Base-by-base conservation (phyloP, 2,888 invertebrate species). In the Scelioninae gen. 1 region DNA sequence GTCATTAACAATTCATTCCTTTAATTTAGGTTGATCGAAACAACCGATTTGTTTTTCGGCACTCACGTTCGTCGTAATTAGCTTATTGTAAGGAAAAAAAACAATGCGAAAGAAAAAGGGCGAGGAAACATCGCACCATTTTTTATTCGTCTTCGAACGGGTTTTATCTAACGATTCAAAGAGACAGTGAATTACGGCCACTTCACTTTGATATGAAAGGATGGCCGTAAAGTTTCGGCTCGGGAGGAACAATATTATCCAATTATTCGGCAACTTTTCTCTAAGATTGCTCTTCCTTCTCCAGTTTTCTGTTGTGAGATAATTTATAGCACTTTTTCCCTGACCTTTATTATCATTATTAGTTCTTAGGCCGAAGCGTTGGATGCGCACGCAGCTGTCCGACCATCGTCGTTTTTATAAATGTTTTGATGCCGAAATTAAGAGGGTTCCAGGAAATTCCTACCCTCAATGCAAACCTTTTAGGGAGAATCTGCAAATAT, bases 201-300 rank as follows among this genome's bases (percentile, higher is more conserved):
- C 74, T 80, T 74, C 53, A 60, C 58, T 71, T 45, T 58, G 66
- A 71, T 58, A 71, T 60, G 68, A 65, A 66, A 66, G 45, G 53
- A 72, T 51, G 72, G 31, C 23, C 68, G 68, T 74, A 80, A 80
- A 80, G 71, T 80, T 80, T 74, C 34, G 66, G 47, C 53, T 15
- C 40, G 53, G 38, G 13, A 45, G 65, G 80, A 80, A 80, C 75
- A 80, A 80, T 74, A 80, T 80, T 68, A 75, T 75, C 74, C 75
- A 63, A 75, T 81, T 81, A 75, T 81, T 81, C 69, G 69, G 69
- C 45, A 81, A 74, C 74, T 80, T 80, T 69, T 68, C 63, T 75
- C 65, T 34, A 49, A 75, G 75, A 81, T 80, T 69, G 68, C 69
- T 75, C 69, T 55, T 60, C 55, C 47, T 65, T 47, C 40, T 38